Evolutionary conservation across 2,797 vertebrate species (phyloP), one percentile per base, ranked within the genome.

Genomic region (Pygocentrus nattereri): DNA sequence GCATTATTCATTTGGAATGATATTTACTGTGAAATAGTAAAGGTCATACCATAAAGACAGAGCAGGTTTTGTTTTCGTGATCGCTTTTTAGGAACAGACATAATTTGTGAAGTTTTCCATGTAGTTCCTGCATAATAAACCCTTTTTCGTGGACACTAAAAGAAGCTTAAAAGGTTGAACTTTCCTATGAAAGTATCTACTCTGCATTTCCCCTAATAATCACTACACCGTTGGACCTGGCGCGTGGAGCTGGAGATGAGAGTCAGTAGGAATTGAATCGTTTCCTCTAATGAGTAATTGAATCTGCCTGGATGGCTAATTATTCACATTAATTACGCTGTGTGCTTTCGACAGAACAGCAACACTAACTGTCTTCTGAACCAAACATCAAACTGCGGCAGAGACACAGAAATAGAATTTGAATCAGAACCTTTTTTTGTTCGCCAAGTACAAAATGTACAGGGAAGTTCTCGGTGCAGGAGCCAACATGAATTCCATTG

Each of bases 211-310:
- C 68, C 30, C 30, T 54, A 16, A 38, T 67, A 82, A 82, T 82
- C 77, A 75, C 30, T 79, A 23, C 7, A 23, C 27, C 77, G 64
- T 79, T 62, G 69, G 72, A 75, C 41, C 61, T 13, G 10, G 64
- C 68, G 62, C 15, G 70, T 6, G 49, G 41, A 44, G 71, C 76
- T 74, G 4, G 16, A 19, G 72, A 61, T 72, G 61, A 56, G 18
- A 64, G 27, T 69, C 18, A 44, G 38, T 69, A 56, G 19, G 68
- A 83, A 83, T 30, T 62, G 64, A 83, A 83, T 74, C 78, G 64
- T 79, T 74, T 79, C 82, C 64, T 83, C 54, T 67, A 79, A 78
- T 83, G 82, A 83, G 69, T 79, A 75, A 83, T 83, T 83, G 61
- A 75, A 83, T 62, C 21, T 69, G 64, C 65, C 82, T 79, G 47